Evolutionary conservation across 2,797 vertebrate genomes (phyloP).

Genomic region (Gallinago stenura): DNA sequence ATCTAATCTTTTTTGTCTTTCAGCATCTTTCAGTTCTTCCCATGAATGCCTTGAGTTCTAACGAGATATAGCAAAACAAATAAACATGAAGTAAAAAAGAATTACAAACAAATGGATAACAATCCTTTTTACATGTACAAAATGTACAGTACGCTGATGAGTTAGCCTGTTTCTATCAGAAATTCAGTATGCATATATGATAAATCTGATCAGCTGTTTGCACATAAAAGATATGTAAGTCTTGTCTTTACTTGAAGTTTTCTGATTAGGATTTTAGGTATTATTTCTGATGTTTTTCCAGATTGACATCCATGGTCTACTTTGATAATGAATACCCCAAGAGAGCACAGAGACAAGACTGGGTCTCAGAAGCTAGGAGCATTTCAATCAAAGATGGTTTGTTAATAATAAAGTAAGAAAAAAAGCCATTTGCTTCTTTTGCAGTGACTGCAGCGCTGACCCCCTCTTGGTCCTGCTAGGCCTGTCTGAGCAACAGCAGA

Average conservation of each 20-base stretch:
- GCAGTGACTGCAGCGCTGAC: constrained; percentile 77
- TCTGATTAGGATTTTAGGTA: constrained; percentile 68
- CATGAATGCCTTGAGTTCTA: not conserved
- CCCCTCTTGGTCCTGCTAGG: constrained; percentile 82
- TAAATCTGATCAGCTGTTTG: constrained; percentile 53
- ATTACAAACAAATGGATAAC: not conserved
- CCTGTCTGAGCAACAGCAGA: constrained; percentile 83
- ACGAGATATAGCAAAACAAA: constrained; percentile 3
- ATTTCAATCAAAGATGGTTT: constrained; percentile 84
- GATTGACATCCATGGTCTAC: constrained; percentile 63
- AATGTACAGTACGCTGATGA: not conserved
- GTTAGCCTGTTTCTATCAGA: constrained; percentile 7
- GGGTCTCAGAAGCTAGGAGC: constrained; percentile 79
- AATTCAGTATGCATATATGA: constrained; percentile 9
- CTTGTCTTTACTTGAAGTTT: constrained; percentile 62
- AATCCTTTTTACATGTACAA: not conserved
- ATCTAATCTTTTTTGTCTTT: not conserved
- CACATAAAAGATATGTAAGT: constrained; percentile 35
- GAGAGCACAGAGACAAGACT: constrained; percentile 81
- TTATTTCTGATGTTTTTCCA: constrained; percentile 63
- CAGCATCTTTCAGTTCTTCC: not conserved
- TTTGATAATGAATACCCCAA: constrained; percentile 90
- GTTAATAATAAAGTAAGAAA: constrained; percentile 82
- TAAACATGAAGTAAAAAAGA: constrained; percentile 4
- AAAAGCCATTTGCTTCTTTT: constrained; percentile 81